Evolutionary conservation across 2,113 vertebrate species (phyloP), one percentile per base, ranked within the genome.

Genomic region (Saguinus imperator): DNA sequence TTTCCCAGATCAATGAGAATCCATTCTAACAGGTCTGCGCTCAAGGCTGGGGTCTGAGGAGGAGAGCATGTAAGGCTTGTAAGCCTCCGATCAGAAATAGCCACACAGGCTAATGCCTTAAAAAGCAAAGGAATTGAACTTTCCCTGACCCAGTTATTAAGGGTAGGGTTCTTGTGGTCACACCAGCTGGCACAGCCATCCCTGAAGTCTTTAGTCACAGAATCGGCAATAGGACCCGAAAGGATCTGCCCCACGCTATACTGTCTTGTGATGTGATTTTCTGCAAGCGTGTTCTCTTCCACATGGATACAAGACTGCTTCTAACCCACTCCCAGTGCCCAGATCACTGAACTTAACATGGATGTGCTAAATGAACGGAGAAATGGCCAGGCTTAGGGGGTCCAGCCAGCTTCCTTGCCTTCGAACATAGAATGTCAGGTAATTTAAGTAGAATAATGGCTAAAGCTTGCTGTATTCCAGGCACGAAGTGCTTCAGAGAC

Each of bases 181-280:
- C 40, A 75, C 9, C 8, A 10, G 23, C 43, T 45, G 80, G 29
- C 27, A 25, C n/a, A 16, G 73, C 79, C 70, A 52, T 6, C 9
- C 32, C 35, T 8, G 25, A 27, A 52, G 57, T 5, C 52, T 50
- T 40, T 32, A 3, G 52, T 77, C 81, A n/a, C 10, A 20, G n/a
- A 58, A 21, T 40, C 29, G 29, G 25, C 32, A 48, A 52, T 29
- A 17, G 52, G 8, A 66, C 20, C 10, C 37, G 21, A 29, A 10
- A 64, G 40, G 21, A 29, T 1, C 50, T 3, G 5, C 29, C 17
- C 68, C 50, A 13, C 1, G 25, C 43, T 1, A 1, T 0, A 23
- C 29, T 58, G 3, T 18, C 37, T 72, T 40, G 9, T 45, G 16
- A 27, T 12, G 8, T 37, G 12, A 50, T 48, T 83, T 72, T 76